Evolutionary conservation across 2,888 invertebrate genomes (phyloP).

Genomic region (Exephanes ischioxanthus): DNA sequence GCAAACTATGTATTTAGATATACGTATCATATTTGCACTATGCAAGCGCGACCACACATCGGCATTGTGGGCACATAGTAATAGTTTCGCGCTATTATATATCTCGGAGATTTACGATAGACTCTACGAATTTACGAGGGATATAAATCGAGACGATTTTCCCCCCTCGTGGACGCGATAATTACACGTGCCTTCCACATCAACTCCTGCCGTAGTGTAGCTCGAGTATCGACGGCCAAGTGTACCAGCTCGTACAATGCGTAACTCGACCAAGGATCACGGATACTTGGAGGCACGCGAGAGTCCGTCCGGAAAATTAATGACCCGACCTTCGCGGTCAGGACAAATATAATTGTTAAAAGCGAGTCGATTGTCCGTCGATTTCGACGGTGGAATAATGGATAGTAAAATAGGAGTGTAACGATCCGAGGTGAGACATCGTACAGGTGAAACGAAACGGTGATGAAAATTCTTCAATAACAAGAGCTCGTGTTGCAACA

Average conservation of each 20-base stretch:
- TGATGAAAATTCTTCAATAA: conserved; percentile 49
- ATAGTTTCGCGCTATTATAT: conserved; percentile 52
- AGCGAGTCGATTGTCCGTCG: conserved; percentile 8
- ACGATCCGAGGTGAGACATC: neutral
- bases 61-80: conserved; percentile 31
- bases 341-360: neutral
- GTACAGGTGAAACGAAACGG: conserved; percentile 29
- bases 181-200: conserved; percentile 57
- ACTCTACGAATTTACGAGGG: conserved; percentile 60
- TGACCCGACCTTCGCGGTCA: conserved; percentile 63
- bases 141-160: conserved; percentile 69
- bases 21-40: neutral
- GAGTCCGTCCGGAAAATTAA: conserved; percentile 67
- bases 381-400: conserved; percentile 15
- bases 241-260: conserved; percentile 45
- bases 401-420: neutral
- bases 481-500: conserved; percentile 1
- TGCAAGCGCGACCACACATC: neutral
- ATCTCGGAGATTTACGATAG: conserved; percentile 14
- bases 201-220: conserved; percentile 27
- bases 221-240: conserved; percentile 24
- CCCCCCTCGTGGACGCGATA: conserved; percentile 52
- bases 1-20: conserved; percentile 54
- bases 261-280: conserved; percentile 72
- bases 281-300: conserved; percentile 67